Conservation (phyloP, 2,113 vertebrate genomes). For the Formicarius rufipectus region DNA sequence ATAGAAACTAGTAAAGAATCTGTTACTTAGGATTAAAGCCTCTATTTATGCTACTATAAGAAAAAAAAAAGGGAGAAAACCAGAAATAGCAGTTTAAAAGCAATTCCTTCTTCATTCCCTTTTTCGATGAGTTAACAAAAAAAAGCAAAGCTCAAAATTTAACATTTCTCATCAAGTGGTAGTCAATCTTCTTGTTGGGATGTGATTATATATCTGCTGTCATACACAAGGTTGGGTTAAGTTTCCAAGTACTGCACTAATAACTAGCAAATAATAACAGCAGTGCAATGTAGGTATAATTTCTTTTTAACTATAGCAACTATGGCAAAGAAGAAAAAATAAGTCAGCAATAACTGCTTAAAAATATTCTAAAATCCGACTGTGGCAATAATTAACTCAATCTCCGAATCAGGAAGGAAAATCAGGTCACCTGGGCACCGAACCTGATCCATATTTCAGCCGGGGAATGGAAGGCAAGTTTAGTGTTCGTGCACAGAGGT, state of each 20-base stretch:
- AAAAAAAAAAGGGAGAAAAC: accelerated
- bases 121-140: background rate
- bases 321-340: background rate
- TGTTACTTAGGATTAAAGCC: background rate
- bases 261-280: accelerated
- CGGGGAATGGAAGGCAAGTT: accelerated
- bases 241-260: background rate
- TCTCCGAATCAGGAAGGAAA: background rate
- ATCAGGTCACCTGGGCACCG: background rate
- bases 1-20: background rate
- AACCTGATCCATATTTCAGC: accelerated
- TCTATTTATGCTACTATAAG: background rate
- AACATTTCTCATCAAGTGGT: background rate
- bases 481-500: accelerated
- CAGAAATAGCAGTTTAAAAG: background rate
- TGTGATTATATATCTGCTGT: background rate
- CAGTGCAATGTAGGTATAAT: accelerated
- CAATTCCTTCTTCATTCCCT: background rate
- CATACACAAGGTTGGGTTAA: accelerated
- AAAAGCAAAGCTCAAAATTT: background rate
- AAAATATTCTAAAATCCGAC: background rate
- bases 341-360: background rate
- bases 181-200: background rate
- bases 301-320: background rate
- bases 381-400: no score